These are phyloP conservation scores for Nothobranchius furzeri DNA, from an alignment of 2,113 vertebrate genomes.

Conservation along the genomic window DNA sequence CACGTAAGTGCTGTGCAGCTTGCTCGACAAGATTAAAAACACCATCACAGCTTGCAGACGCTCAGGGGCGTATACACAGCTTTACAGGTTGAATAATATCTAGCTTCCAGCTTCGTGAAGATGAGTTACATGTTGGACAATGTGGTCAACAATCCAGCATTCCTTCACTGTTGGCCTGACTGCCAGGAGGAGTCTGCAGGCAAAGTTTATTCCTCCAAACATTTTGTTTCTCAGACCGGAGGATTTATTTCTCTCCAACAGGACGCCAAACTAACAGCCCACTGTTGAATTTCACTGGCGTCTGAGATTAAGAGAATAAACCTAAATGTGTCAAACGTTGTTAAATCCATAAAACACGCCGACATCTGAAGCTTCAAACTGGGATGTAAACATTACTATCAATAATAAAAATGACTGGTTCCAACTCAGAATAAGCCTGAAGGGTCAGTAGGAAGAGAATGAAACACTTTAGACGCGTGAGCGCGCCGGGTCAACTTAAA, in stretches of 20 bases:
- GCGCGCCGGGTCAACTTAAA: no score
- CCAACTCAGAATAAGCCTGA: no score
- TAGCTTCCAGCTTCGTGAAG: constrained; percentile 19
- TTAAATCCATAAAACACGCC: no score
- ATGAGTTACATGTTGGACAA: constrained; percentile 13
- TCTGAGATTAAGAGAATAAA: constrained; percentile 27
- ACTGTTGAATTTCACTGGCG: constrained; percentile 20
- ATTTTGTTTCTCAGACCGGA: constrained; percentile 10
- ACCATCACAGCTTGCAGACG: constrained; percentile 33
- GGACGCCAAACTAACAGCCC: constrained; percentile 30
- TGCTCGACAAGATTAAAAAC: constrained; percentile 65
- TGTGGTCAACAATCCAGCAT: constrained; percentile 18
- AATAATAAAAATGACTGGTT: no score
- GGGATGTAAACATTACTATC: no score
- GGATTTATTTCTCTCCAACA: constrained; percentile 41
- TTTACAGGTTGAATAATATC: constrained; percentile 57
- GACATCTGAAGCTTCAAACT: no score
- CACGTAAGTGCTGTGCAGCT: constrained; percentile 37
- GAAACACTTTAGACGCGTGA: no score
- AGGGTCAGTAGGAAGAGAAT: no score
- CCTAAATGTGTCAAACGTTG: background rate
- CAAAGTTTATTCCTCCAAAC: constrained; percentile 25
- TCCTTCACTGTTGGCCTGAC: background rate
- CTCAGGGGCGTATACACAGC: constrained; percentile 11
- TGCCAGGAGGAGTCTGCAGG: constrained; percentile 12